Evolutionary conservation across 2,888 invertebrate species (phyloP), one percentile per base, ranked within the genome.

Genomic region (Luperina nickerlii): DNA sequence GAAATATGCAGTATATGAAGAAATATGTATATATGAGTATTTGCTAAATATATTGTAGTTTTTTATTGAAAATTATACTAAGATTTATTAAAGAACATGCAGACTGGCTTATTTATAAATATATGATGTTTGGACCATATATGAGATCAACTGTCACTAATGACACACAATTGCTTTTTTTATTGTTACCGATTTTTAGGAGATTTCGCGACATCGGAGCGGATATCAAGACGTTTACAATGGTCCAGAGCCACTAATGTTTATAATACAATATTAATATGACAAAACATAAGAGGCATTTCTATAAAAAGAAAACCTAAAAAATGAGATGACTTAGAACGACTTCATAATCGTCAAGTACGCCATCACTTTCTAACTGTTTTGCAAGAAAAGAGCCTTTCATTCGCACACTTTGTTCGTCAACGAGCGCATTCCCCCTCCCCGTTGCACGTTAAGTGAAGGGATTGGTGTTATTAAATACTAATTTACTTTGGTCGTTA

Each of bases 401-500:
- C 15, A 6, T 9, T 67, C 20, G 7, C 13, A 60, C 27, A 42
- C 45, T 71, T 72, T 73, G 54, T 76, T 76, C 63, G 65, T 32
- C 42, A 42, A 70, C 54, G 51, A 85, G 73, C 81, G 63, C 79
- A 81, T 81, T 80, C 69, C 83, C 76, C 20, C 80, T 76, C 74
- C 71, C 84, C 87, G 86, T 87, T 82, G 65, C 73, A 88, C 86
- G 87, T 82, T 83, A 81, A 83, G 72, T 79, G 78, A 84, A 85
- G 85, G 87, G 74, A 70, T 73, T 89, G 81, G 81, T 82, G 86
- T 81, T 83, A 89, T 90, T 89, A 86, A 87, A 82, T 89, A 90
- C 92, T 93, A 92, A 87, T 87, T 91, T 92, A 92, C 96, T 96
- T 96, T 96, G 96, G 96, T 94, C 89, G 93, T 92, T 92, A 94